These are phyloP conservation scores for Styela plicata DNA, from an alignment of 23 tunicate species.

Conservation along the genomic window DNA sequence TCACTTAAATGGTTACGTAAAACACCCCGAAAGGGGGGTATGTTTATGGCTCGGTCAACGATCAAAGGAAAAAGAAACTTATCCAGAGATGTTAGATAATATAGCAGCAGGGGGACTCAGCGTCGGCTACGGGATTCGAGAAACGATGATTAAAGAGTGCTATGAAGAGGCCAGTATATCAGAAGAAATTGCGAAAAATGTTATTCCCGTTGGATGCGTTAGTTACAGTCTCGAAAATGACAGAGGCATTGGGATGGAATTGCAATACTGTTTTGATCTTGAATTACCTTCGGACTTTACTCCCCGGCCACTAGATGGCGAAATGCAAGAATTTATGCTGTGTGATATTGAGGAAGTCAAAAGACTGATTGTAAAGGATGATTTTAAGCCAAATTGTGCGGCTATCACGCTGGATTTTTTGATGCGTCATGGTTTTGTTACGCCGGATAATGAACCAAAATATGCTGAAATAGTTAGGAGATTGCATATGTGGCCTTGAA, in stretches of 20 bases:
- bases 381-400: slow-evolving; percentile 95
- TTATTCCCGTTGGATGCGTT: slow-evolving; percentile 61
- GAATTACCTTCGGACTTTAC: slow-evolving; percentile 80
- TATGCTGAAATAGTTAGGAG: slow-evolving; percentile 10
- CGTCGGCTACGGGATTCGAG: slow-evolving; percentile 58
- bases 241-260: slow-evolving; percentile 69
- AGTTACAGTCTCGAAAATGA: slow-evolving; percentile 71
- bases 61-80: slow-evolving; percentile 73
- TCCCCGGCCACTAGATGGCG: slow-evolving; percentile 82
- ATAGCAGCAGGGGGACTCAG: slow-evolving; percentile 93
- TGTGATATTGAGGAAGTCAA: slow-evolving; percentile 80
- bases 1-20: slow-evolving; percentile 91
- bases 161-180: slow-evolving; percentile 96
- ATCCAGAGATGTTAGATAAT: slow-evolving; percentile 88
- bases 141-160: slow-evolving; percentile 89
- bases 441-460: slow-evolving; percentile 53
- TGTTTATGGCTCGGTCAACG: slow-evolving; percentile 91
- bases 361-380: slow-evolving; percentile 39
- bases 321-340: slow-evolving; percentile 63
- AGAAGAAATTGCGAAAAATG: slow-evolving; percentile 45
- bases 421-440: slow-evolving; percentile 69
- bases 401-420: slow-evolving; percentile 88
- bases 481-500: slow-evolving; percentile 7
- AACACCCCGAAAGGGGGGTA: slow-evolving; percentile 65
- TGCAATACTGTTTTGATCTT: slow-evolving; percentile 91